Percentiles rank a stretch among this genome's conserved stretches.
Conservation (phyloP, 2,797 vertebrate genomes). For the Babyrousa celebensis region DNA sequence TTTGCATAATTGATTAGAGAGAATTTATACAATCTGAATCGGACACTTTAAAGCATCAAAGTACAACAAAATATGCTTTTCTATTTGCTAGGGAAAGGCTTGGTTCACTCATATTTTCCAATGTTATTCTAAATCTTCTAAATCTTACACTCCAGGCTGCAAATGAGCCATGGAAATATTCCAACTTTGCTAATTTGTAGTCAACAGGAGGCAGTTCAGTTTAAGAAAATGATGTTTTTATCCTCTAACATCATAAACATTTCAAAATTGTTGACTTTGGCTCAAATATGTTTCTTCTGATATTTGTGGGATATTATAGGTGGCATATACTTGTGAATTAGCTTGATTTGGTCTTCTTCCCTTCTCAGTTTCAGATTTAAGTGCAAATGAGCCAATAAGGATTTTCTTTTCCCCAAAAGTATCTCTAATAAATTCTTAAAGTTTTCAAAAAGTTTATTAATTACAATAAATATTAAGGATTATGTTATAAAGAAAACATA, state of each 20-base stretch:
- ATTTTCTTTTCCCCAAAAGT: neutral
- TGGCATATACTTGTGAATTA: slow-evolving; percentile 42
- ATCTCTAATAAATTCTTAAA: neutral
- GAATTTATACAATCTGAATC: slow-evolving; percentile 19
- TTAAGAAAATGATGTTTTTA: slow-evolving; percentile 58
- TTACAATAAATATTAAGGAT: slow-evolving; percentile 46
- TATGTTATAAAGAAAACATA: slow-evolving; percentile 35
- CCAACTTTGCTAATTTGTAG: neutral
- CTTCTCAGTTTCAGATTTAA: slow-evolving; percentile 24
- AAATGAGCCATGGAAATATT: neutral
- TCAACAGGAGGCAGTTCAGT: neutral
- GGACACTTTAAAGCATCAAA: neutral
- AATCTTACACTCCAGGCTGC: slow-evolving; percentile 23
- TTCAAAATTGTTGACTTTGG: neutral
- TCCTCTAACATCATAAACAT: slow-evolving; percentile 32
- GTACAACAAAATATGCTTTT: neutral
- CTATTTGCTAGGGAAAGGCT: neutral
- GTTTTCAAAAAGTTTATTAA: slow-evolving; percentile 49
- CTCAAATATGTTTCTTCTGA: slow-evolving; percentile 43
- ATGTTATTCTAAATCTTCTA: slow-evolving; percentile 47
- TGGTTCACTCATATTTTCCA: slow-evolving; percentile 30
- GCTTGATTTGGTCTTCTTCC: slow-evolving; percentile 22
- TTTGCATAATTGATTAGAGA: slow-evolving; percentile 18
- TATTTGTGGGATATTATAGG: neutral
- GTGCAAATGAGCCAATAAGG: neutral